Base-by-base conservation (phyloP, 1,140 invertebrate species). In the Mactra quadrangularis region DNA sequence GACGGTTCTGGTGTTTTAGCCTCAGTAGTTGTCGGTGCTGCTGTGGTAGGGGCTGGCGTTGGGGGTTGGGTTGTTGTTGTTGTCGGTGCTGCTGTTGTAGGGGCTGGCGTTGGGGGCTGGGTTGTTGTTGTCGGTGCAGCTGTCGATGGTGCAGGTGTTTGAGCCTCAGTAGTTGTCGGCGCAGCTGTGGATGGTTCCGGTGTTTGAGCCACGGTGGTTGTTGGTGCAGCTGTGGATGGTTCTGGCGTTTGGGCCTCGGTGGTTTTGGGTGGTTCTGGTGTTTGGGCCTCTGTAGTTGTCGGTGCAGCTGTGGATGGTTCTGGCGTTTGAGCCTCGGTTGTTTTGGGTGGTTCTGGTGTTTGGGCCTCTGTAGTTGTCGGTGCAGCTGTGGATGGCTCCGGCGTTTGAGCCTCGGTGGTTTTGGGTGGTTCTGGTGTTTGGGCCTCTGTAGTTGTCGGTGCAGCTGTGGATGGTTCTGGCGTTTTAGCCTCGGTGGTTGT, bases 401-500 rank as follows among this genome's bases (percentile, higher is more conserved):
- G 38, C 47, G 29, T 52, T 52, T 50, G 25, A 7, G 41, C 22
- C 29, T 15, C 27, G 2, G 47, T 50, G 4, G 66, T 70, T 70
- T 22, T 29, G 13, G 27, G 29, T 2, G 45, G 41, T 3, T 27
- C 35, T 45, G 64, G 64, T 68, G 33, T 27, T 45, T 3, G 38
- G 19, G 66, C 25, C 50, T 52, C 13, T 19, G 66, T 31, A 3
- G 47, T 3, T 17, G 19, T 35, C 35, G 41, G 25, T 29, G 27
- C 19, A 55, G 53, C 27, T 4, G 53, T 27, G 15, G 38, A 41
- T 41, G 38, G 38, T 29, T 3, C 22, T 35, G 17, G 52, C 29
- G 41, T n/a, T 45, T 55, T 31, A 9, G 35, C 47, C 31, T 13
- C 35, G 47, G 59, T 50, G 29, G 74, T 33, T 52, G 25, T 76